Conservation (phyloP, 2,113 vertebrate species). For the Passer domesticus region DNA sequence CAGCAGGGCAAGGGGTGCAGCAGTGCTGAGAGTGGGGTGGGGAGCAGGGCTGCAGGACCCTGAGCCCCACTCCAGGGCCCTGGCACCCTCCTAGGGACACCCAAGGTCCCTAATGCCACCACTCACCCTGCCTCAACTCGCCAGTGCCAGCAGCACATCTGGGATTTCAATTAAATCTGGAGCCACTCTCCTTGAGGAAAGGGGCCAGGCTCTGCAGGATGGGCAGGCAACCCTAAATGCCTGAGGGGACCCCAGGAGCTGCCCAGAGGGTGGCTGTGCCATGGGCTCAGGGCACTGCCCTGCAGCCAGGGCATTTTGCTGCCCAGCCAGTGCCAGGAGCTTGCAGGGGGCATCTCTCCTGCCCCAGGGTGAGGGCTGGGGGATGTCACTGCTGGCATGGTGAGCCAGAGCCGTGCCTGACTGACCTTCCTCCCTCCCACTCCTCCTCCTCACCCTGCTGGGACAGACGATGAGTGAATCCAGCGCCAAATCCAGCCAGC, state of each 20-base stretch:
- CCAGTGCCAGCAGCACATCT: background rate
- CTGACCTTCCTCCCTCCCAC: background rate
- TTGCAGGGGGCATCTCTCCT: background rate
- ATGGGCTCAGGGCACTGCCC: background rate
- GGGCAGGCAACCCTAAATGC: background rate
- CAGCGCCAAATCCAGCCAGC: slow-evolving; percentile 83
- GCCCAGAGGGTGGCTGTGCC: fast-evolving
- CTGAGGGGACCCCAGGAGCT: background rate
- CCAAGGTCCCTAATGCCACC: background rate
- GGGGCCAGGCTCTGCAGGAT: fast-evolving
- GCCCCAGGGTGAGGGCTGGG: background rate
- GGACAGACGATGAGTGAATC: slow-evolving; percentile 87
- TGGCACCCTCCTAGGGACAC: background rate
- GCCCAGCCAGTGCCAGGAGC: background rate
- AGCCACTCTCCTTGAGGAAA: background rate
- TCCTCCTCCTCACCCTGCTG: slow-evolving; percentile 10
- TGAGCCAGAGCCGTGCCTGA: background rate
- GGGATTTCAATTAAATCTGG: background rate
- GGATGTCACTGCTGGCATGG: fast-evolving
- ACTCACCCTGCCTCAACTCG: background rate
- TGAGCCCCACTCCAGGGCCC: background rate
- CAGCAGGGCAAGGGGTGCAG: background rate
- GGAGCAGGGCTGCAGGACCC: background rate
- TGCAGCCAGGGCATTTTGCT: background rate
- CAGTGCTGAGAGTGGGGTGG: background rate